phyloP scores from a whole-genome alignment of 2,888 invertebrate genomes.

The Dioctria linearis region DNA sequence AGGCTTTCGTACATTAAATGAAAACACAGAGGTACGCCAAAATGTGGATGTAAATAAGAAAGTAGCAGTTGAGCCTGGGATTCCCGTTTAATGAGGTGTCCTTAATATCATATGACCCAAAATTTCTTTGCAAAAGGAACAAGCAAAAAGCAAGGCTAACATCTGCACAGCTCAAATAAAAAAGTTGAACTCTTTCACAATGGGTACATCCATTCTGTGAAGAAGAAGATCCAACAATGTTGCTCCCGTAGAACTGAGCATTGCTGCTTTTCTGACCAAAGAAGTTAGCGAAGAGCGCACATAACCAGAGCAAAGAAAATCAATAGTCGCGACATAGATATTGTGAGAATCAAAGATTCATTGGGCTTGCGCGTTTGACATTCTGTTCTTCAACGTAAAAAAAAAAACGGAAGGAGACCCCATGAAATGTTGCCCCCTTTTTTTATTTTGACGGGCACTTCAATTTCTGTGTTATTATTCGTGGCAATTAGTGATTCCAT shows the following conservation, averaged over 20 bases:
- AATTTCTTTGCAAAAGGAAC: not conserved
- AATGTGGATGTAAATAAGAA: no score
- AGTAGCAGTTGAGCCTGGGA: no score
- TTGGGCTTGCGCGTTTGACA: slow-evolving; percentile 24
- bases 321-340: slow-evolving; percentile 40
- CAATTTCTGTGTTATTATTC: slow-evolving; percentile 5
- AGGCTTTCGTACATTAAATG: no score
- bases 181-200: no score
- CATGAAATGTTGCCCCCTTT: slow-evolving; percentile 31
- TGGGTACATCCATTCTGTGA: no score
- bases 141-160: no score
- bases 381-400: not conserved
- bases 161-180: no score
- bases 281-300: slow-evolving; percentile 22
- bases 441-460: slow-evolving; percentile 34
- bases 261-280: not conserved
- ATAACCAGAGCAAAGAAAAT: slow-evolving; percentile 37
- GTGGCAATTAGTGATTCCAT: not conserved
- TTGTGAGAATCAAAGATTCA: slow-evolving; percentile 34
- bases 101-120: slow-evolving; percentile 19
- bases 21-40: no score
- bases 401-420: not conserved
- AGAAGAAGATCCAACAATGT: not conserved
- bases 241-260: not conserved
- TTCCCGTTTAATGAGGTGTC: no score